phyloP scores from a whole-genome alignment of 1,140 invertebrate species.

The Brachionus rotundiformis region DNA sequence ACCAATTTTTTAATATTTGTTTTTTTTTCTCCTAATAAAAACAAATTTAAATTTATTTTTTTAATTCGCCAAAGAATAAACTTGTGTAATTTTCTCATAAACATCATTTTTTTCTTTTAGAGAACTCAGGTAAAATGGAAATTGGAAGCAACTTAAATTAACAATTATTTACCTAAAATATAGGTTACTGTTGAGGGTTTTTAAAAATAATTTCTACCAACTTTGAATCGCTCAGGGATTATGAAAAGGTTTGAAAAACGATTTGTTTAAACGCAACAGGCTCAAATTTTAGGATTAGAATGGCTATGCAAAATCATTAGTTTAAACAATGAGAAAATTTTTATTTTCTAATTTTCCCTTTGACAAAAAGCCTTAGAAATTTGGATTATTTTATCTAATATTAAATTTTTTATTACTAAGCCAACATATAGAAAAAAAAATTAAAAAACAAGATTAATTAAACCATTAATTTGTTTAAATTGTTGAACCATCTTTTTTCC shows the following conservation, averaged over 20 bases:
- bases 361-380: background rate
- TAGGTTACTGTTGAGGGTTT: background rate
- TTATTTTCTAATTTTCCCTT: background rate
- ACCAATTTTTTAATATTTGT: too few species aligned
- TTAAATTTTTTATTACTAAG: background rate
- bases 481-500: background rate
- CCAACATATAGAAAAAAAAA: background rate
- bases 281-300: background rate
- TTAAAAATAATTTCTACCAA: background rate
- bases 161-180: background rate
- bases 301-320: background rate
- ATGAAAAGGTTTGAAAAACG: background rate
- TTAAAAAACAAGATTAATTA: constrained; percentile 22
- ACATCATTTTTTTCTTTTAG: background rate
- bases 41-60: background rate
- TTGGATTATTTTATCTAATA: constrained; percentile 9
- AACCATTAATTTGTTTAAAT: constrained; percentile 12
- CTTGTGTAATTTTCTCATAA: background rate
- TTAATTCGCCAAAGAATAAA: background rate
- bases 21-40: too few species aligned
- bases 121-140: background rate
- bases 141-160: background rate
- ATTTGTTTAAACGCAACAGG: constrained; percentile 2
- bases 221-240: background rate
- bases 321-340: constrained; percentile 11